These are phyloP conservation scores for Craterocephalus amniculus DNA, from an alignment of 2,797 vertebrate genomes.

Conservation along the genomic window DNA sequence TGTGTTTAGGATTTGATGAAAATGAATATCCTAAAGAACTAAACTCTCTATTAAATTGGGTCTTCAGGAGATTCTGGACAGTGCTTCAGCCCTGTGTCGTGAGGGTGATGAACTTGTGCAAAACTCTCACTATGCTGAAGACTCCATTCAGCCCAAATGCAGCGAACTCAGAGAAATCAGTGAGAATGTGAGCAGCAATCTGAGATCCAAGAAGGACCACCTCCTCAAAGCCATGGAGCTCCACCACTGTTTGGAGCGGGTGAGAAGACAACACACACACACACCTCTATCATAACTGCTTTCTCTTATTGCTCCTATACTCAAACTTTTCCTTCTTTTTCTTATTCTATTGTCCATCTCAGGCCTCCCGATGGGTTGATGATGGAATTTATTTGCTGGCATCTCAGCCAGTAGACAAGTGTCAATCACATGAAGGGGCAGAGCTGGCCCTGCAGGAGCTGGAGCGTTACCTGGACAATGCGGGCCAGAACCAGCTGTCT, in stretches of 20 bases:
- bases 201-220: constrained; percentile 80
- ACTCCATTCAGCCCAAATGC: constrained; percentile 95
- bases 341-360: constrained; percentile 9
- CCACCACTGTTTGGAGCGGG: constrained; percentile 89
- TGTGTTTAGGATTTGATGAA: neutral
- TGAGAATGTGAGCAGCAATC: constrained; percentile 75
- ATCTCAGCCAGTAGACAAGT: constrained; percentile 95
- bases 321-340: neutral
- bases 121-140: constrained; percentile 92
- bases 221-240: constrained; percentile 92
- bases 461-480: constrained; percentile 91
- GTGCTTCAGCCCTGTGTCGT: constrained; percentile 80
- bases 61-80: constrained; percentile 85
- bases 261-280: constrained; percentile 56
- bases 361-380: constrained; percentile 94
- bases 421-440: constrained; percentile 96
- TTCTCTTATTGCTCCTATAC: neutral
- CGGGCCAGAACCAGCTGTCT: constrained; percentile 85
- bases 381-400: constrained; percentile 96
- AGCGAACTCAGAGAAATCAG: constrained; percentile 86
- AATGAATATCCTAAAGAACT: neutral
- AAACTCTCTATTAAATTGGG: neutral
- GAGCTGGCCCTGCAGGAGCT: constrained; percentile 95
- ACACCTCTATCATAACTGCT: neutral
- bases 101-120: constrained; percentile 89